Conservation (phyloP, 2,113 vertebrate species). For the Tamias sibiricus region DNA sequence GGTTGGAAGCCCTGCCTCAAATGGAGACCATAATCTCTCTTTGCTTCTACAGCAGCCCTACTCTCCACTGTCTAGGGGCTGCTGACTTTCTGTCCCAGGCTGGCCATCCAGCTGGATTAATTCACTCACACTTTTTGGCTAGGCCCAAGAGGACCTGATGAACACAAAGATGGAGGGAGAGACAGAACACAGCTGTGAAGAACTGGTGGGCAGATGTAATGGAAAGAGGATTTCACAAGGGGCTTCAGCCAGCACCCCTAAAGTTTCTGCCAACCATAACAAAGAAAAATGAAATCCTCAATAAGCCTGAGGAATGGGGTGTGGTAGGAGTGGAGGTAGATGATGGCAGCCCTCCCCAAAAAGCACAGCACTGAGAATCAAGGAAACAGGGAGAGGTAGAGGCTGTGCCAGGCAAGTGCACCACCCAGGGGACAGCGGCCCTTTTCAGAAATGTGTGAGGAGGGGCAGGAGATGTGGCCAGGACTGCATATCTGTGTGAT, state of each 20-base stretch:
- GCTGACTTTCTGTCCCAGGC: background rate
- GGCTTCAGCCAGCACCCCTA: background rate
- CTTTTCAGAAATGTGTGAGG: background rate
- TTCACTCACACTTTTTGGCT: constrained; percentile 28
- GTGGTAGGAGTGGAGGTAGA: background rate
- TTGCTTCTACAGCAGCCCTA: background rate
- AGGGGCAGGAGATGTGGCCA: background rate
- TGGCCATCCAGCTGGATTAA: constrained; percentile 33
- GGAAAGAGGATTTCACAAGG: background rate
- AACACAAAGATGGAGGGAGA: background rate
- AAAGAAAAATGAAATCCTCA: background rate
- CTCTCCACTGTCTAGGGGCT: background rate
- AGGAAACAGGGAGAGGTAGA: background rate
- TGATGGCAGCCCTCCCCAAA: background rate
- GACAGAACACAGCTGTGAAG: constrained; percentile 47
- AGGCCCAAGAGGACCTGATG: background rate
- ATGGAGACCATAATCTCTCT: background rate
- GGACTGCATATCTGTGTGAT: background rate
- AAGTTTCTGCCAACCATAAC: background rate
- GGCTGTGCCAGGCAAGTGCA: background rate
- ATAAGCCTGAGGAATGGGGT: background rate
- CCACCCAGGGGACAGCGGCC: background rate
- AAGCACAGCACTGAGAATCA: background rate
- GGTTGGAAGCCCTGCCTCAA: background rate
- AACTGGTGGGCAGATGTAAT: background rate